A percentile compares a stretch with the other conserved stretches of the same genome.
Conservation (phyloP, 1,140 invertebrate species). For the Solen grandis region DNA sequence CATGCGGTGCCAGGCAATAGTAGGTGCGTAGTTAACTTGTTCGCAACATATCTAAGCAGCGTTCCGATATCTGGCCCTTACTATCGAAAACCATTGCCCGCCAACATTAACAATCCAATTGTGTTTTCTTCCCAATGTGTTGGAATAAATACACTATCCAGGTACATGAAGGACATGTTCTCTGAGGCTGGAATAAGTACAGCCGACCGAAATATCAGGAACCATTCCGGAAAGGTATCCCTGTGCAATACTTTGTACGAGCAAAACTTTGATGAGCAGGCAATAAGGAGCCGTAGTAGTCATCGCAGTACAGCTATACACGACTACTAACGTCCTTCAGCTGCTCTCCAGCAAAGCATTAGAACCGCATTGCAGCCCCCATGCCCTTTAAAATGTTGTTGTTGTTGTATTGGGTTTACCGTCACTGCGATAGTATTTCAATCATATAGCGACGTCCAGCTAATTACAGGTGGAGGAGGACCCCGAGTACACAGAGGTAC, state of each 20-base stretch:
- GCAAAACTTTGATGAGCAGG: constrained; percentile 3
- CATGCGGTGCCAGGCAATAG: no score
- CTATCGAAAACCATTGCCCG: neutral
- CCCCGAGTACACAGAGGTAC: no score
- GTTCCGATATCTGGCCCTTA: neutral
- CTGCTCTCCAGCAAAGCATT: no score
- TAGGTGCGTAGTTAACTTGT: no score
- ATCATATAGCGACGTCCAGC: no score
- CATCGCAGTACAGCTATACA: constrained; percentile 12
- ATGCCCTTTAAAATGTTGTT: no score
- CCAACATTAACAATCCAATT: neutral
- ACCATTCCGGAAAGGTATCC: constrained; percentile 18
- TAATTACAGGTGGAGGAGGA: no score
- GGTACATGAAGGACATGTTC: constrained; percentile 28
- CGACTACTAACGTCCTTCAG: no score
- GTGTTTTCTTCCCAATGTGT: neutral
- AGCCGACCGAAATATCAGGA: neutral
- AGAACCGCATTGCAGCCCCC: no score
- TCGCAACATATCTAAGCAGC: no score
- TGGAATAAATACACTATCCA: neutral
- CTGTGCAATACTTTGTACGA: constrained; percentile 11
- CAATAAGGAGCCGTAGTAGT: constrained; percentile 11
- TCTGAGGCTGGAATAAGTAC: neutral
- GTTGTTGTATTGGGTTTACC: no score
- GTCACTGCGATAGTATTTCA: no score